phyloP scores from a whole-genome alignment of 2,888 invertebrate species.

The Trilocha varians region DNA sequence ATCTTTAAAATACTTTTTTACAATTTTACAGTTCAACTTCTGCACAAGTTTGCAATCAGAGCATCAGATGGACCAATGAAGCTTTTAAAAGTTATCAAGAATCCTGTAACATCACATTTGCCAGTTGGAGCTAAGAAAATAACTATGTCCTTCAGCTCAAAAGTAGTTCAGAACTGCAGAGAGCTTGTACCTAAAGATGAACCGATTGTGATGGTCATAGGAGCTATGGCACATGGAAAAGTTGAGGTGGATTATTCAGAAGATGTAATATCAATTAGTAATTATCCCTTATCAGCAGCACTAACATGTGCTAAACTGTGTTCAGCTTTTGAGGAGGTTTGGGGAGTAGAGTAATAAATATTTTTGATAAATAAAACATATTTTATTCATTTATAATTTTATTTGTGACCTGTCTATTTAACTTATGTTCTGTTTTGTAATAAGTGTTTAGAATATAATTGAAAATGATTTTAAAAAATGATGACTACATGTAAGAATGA shows the following conservation, averaged over 20 bases:
- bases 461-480: no score
- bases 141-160: conserved; percentile 91
- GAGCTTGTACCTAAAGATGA: conserved; percentile 86
- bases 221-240: conserved; percentile 98
- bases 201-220: conserved; percentile 92
- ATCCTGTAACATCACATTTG: conserved; percentile 94
- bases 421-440: no score
- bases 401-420: background rate
- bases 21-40: conserved; percentile 86
- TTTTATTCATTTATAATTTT: background rate
- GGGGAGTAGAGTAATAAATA: conserved; percentile 75
- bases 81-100: conserved; percentile 95
- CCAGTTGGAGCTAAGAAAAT: conserved; percentile 95
- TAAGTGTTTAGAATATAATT: no score
- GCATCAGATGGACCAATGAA: conserved; percentile 92
- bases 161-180: conserved; percentile 77
- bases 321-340: conserved; percentile 94
- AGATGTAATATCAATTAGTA: conserved; percentile 92
- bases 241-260: conserved; percentile 92
- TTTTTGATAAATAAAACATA: background rate
- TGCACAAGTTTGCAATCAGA: conserved; percentile 94
- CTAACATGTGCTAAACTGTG: conserved; percentile 96
- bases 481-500: no score
- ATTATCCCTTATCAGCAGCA: conserved; percentile 97
- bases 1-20: background rate